A percentile compares a stretch with the other conserved stretches of the same genome.
Evolutionary conservation across 2,797 vertebrate species (phyloP).

Genomic region (Knipowitschia caucasica): DNA sequence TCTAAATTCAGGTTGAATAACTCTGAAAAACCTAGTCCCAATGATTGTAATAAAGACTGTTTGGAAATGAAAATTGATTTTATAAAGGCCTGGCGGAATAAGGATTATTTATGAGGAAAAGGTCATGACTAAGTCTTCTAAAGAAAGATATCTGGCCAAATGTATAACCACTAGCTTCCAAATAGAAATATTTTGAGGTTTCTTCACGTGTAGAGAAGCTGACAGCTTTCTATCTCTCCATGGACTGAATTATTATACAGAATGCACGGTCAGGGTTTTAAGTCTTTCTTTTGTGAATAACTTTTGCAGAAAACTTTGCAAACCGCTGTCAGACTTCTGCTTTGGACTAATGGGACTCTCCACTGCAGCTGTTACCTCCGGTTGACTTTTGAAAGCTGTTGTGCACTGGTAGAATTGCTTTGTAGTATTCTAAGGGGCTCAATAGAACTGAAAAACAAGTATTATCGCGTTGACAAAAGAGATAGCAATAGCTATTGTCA

Average conservation of each 20-base stretch:
- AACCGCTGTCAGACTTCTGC: conserved; percentile 22
- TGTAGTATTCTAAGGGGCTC: background rate
- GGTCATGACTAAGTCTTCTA: too few species aligned
- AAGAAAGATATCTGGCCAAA: too few species aligned
- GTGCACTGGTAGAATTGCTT: background rate
- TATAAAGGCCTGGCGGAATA: too few species aligned
- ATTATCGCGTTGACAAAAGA: too few species aligned
- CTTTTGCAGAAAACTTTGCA: conserved; percentile 20
- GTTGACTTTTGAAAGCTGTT: background rate
- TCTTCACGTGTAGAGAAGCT: conserved; percentile 16
- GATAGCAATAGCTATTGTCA: too few species aligned
- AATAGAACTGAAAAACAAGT: background rate
- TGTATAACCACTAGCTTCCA: background rate
- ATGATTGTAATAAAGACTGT: too few species aligned
- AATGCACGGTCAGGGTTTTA: conserved; percentile 36
- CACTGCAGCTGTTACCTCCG: conserved; percentile 1
- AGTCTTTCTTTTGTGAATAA: conserved; percentile 11
- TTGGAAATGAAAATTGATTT: too few species aligned
- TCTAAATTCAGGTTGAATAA: too few species aligned
- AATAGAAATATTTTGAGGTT: background rate
- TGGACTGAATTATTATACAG: conserved; percentile 31
- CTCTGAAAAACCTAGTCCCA: too few species aligned
- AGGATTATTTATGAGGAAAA: too few species aligned
- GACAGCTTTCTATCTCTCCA: conserved; percentile 20
- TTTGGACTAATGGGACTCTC: conserved; percentile 8